A percentile compares a stretch with the other conserved stretches of the same genome.
Conservation (phyloP, 2,888 invertebrate genomes). For the Tolmerus cingulatus region DNA sequence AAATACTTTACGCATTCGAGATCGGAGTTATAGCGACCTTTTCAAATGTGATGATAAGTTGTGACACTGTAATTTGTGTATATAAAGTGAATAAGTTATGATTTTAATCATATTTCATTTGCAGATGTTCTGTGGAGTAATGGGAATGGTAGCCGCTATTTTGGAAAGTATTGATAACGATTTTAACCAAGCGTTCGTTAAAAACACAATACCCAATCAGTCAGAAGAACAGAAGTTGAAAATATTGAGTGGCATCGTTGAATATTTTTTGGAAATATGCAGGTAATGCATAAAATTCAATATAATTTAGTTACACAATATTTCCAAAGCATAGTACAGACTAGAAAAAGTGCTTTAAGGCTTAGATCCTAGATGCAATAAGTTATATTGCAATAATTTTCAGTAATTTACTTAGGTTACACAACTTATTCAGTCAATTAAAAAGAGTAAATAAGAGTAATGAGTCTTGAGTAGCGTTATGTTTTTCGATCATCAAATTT, state of each 20-base stretch:
- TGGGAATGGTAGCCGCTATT: not conserved
- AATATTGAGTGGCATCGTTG: not conserved
- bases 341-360: not conserved
- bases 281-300: not conserved
- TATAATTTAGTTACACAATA: no score
- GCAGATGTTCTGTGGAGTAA: not conserved
- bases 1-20: not conserved
- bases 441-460: no score
- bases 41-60: not conserved
- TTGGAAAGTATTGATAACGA: not conserved
- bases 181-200: not conserved
- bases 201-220: not conserved
- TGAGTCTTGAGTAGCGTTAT: no score
- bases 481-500: no score
- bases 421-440: no score
- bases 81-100: not conserved
- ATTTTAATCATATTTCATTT: not conserved
- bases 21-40: not conserved
- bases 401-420: no score
- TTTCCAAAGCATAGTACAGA: not conserved
- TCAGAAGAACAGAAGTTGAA: not conserved
- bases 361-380: not conserved
- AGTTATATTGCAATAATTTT: no score
- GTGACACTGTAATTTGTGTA: not conserved
- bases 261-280: not conserved